Base-by-base conservation (phyloP, 2,113 vertebrate genomes). In the Ibidorhyncha struthersii region DNA sequence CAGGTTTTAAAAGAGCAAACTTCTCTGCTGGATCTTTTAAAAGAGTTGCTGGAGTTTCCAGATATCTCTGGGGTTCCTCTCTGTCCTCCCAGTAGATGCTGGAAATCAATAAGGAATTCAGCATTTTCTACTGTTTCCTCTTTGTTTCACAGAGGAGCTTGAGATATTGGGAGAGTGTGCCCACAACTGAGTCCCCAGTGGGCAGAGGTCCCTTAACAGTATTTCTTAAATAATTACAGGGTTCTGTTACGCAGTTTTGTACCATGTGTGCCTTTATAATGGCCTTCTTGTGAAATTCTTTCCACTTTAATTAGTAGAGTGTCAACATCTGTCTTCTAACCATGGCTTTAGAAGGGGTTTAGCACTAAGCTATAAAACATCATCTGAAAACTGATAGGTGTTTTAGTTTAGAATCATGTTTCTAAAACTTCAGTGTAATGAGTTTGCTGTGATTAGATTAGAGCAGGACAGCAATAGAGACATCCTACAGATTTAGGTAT, bases 281-380 rank as follows among this genome's bases (percentile, higher is more conserved):
- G 8, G 19, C 29, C 4, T 49, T n/a, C 47, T 43, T 43, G 29
- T 62, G 50, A 80, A 91, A 84, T 61, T 93, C n/a, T 78, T 94
- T 83, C 47, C 20, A 1, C 14, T 74, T 59, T 38, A 71, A 50
- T 82, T 95, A 94, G 58, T n/a, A 40, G 43, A n/a, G 8, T 74
- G 53, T 66, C 67, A 89, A 40, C 43, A 32, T 73, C 80, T 91
- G 29, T 49, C 82, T 77, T 79, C 63, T 53, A 89, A 82, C 25
- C n/a, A 8, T 82, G 71, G 15, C 47, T 95, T 82, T 65, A 56
- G 82, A 71, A 93, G 79, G 90, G 20, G 16, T 90, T 96, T 94
- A 92, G 91, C 58, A 83, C 65, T 95, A 69, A 96, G 34, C 34
- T 69, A 32, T 84, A 90, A 95, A 95, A 83, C 27, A 86, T 38